Percentiles rank a stretch among this genome's conserved stretches.
These are phyloP conservation scores for Taeniopygia guttata DNA, from an alignment of 2,797 vertebrate genomes.

Conservation along the genomic window DNA sequence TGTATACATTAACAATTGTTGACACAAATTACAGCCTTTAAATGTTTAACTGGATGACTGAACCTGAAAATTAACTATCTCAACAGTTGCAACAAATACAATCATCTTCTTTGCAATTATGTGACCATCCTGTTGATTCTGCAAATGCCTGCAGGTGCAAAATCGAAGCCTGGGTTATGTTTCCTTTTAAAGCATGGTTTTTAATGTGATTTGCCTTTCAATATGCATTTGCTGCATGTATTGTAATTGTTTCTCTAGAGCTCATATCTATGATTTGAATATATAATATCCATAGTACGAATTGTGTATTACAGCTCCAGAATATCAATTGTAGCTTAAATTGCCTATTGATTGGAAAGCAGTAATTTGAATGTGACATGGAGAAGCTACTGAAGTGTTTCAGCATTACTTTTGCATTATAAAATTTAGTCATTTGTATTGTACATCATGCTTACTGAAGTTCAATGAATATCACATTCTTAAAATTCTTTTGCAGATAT, in stretches of 20 bases:
- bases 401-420: not conserved
- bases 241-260: not conserved
- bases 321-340: constrained; percentile 33
- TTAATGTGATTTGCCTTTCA: constrained; percentile 17
- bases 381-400: not conserved
- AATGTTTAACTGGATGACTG: not conserved
- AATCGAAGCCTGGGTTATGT: constrained; percentile 3
- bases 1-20: not conserved
- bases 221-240: constrained; percentile 20
- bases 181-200: constrained; percentile 4
- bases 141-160: constrained; percentile 32
- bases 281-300: not conserved
- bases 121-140: not conserved
- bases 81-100: not conserved
- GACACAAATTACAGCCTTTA: constrained; percentile 13
- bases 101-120: constrained; percentile 2
- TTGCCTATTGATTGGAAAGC: constrained; percentile 6
- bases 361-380: not conserved
- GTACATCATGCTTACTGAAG: not conserved
- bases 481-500: not conserved
- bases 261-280: constrained; percentile 35
- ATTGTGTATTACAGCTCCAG: not conserved
- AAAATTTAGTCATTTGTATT: not conserved
- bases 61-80: constrained; percentile 33
- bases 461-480: not conserved